These are phyloP conservation scores for Chiridota heheva DNA, from an alignment of 35 echinoderm and acorn worm species.

Conservation along the genomic window DNA sequence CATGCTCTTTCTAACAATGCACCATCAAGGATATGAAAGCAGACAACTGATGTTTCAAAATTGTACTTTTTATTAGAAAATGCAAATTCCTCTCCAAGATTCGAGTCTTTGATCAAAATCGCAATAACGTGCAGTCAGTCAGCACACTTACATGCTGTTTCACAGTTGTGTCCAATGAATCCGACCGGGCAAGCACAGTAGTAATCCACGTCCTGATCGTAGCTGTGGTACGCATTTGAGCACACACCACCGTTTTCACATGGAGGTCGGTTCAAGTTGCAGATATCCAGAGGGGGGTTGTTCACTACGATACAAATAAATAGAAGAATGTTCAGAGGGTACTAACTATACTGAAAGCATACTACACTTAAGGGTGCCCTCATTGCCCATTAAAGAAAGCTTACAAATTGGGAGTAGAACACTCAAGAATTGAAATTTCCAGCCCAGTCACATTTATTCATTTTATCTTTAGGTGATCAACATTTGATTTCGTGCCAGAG, in stretches of 20 bases:
- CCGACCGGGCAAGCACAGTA: slow-evolving; percentile 71
- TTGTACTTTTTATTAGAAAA: neutral
- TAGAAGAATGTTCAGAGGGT: neutral
- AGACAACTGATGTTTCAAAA: neutral
- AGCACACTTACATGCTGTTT: slow-evolving; percentile 59
- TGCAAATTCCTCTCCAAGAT: neutral
- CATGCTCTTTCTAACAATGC: neutral
- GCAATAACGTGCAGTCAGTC: too few relatives aligned
- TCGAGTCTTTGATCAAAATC: neutral
- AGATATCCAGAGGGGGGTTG: slow-evolving; percentile 43
- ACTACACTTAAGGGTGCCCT: neutral
- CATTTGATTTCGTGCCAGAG: too few relatives aligned
- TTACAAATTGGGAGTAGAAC: too few relatives aligned
- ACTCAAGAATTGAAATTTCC: too few relatives aligned
- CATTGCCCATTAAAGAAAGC: neutral
- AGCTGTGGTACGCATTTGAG: slow-evolving; percentile 75
- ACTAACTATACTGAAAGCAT: neutral
- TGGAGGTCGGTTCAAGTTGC: slow-evolving; percentile 5
- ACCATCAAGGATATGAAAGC: neutral
- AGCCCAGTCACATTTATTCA: too few relatives aligned
- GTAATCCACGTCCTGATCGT: slow-evolving; percentile 76
- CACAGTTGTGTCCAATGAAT: slow-evolving; percentile 79
- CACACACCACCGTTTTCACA: slow-evolving; percentile 72
- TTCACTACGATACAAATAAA: neutral
- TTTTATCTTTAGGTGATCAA: too few relatives aligned